Percentiles rank a stretch among this genome's conserved stretches.
Evolutionary conservation across 2,888 invertebrate genomes (phyloP).

Genomic region (Eupithecia insigniata): DNA sequence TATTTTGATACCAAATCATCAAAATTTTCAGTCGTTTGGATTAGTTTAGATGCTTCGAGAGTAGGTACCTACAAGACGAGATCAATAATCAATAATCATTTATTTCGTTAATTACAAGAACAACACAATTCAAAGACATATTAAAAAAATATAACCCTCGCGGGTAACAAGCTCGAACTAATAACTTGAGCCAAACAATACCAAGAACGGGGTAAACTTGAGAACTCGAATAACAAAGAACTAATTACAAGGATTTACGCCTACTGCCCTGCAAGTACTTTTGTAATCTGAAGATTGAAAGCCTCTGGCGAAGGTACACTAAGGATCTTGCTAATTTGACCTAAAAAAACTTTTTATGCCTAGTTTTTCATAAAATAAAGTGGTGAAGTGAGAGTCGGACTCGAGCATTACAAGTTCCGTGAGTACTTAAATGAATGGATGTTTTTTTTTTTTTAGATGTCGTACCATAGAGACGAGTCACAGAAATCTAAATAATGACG

Average conservation of each 20-base stretch:
- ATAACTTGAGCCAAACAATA: conserved; percentile 22
- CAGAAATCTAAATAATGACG: too few relatives aligned
- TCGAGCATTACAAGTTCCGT: not conserved
- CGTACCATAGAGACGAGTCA: too few relatives aligned
- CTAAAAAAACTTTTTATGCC: not conserved
- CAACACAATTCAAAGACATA: too few relatives aligned
- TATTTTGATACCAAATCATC: too few relatives aligned
- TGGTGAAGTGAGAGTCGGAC: not conserved
- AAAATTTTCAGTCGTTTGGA: too few relatives aligned
- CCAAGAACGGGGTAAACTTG: conserved; percentile 44
- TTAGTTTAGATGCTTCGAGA: too few relatives aligned
- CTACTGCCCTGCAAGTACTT: conserved; percentile 18
- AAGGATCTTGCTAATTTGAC: not conserved
- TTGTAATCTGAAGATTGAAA: conserved; percentile 19
- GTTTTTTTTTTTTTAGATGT: not conserved
- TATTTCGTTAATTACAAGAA: too few relatives aligned
- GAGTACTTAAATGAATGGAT: not conserved
- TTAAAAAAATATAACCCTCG: not conserved
- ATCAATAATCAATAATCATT: too few relatives aligned
- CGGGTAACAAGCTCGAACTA: not conserved
- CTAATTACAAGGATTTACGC: conserved; percentile 44
- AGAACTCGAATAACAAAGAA: conserved; percentile 40
- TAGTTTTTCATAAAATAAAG: not conserved
- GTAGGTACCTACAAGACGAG: too few relatives aligned
- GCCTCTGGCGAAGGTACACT: not conserved